A percentile compares a stretch with the other conserved stretches of the same genome.
Conservation (phyloP, 2,888 invertebrate genomes). For the Copidosoma aretas region DNA sequence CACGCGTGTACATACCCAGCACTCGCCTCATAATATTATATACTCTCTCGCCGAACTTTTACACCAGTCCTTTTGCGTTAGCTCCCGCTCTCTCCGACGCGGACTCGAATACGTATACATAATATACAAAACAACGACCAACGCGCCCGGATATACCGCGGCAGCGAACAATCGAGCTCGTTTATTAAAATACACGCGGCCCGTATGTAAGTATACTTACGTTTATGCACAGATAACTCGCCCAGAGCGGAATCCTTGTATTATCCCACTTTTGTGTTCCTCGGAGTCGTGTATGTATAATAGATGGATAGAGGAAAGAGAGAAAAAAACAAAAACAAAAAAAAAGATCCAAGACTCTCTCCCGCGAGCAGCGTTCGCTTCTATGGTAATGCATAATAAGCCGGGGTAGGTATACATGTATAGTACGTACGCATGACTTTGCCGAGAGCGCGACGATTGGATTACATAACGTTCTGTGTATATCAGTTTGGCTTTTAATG, state of each 20-base stretch:
- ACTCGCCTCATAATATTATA: too few relatives aligned
- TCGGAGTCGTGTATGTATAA: background rate
- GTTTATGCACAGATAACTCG: too few relatives aligned
- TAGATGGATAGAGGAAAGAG: background rate
- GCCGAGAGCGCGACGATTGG: background rate
- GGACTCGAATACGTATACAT: too few relatives aligned
- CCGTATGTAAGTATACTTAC: too few relatives aligned
- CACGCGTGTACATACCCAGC: too few relatives aligned
- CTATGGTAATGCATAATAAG: background rate
- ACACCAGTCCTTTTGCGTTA: too few relatives aligned
- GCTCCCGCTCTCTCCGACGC: too few relatives aligned
- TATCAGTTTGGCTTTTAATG: background rate
- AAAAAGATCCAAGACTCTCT: too few relatives aligned
- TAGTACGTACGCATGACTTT: too few relatives aligned
- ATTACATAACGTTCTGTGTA: conserved; percentile 14
- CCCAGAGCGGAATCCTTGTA: background rate
- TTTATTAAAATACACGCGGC: background rate
- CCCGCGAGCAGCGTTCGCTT: too few relatives aligned
- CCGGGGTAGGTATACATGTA: background rate
- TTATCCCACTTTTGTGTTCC: background rate
- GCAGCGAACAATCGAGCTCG: conserved; percentile 3
- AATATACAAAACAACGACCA: too few relatives aligned
- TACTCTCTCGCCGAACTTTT: too few relatives aligned
- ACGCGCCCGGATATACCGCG: background rate
- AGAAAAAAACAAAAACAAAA: background rate